Evolutionary conservation across 2,797 vertebrate genomes (phyloP), one percentile per base, ranked within the genome.

Genomic region (Sebastes miniatus): DNA sequence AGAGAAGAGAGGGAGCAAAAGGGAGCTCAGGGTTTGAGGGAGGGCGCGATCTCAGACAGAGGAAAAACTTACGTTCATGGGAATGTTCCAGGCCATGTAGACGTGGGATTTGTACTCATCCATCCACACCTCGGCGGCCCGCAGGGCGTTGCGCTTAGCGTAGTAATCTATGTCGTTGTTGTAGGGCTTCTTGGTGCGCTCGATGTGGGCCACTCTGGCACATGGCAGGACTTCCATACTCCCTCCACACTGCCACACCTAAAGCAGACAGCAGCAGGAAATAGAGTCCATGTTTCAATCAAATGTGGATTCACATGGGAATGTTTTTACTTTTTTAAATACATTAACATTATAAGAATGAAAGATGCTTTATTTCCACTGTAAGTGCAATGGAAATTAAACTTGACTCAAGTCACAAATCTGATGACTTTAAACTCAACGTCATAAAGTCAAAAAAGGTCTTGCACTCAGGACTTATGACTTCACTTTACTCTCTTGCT

Each of bases 31-130:
- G 75, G 71, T 85, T 20, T 73, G 50, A 66, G 62, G 20, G 6
- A 69, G 8, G 54, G 74, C 14, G 29, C 25, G 68, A 72, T 81
- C 27, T 25, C 69, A 77, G 78, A 71, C 4, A 2, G 63, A 69
- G 70, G 18, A 67, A 79, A 67, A 75, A 91, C 98, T 97, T 87
- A 99, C 98, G 0, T 97, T 98, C 97, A 99, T 98, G 68, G 98
- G 98, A 89, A 99, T 98, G 92, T 99, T 99, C 98, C 98, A 99
- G 22, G 98, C 98, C 98, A 99, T 99, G 96, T 99, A 99, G 69
- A 99, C 98, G 0, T 99, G 98, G 0, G 98, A 99, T 89, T 98
- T 99, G 95, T 97, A 99, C 92, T 99, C 96, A 4, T 99, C 98
- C 98, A 99, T 99, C 98, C 98, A 99, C 81, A 99, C 98, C 91